Percentiles rank a stretch among this genome's conserved stretches.
phyloP scores from a whole-genome alignment of 2,888 invertebrate species.

The Macrophya alboannulata region DNA sequence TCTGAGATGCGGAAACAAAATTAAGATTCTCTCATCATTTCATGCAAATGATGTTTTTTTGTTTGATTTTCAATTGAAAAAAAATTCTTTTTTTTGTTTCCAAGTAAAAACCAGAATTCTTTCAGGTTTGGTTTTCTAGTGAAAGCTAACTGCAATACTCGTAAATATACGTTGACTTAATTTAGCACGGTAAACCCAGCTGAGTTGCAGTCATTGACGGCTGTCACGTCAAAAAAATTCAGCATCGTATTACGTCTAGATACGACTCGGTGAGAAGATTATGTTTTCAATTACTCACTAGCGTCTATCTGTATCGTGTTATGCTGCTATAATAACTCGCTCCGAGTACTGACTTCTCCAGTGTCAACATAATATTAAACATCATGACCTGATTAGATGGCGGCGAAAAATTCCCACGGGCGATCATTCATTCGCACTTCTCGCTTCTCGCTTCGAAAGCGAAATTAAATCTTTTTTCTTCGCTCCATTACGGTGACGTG shows the following conservation, averaged over 20 bases:
- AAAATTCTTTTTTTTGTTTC: background rate
- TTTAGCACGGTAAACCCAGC: background rate
- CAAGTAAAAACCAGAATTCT: background rate
- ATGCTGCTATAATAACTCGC: background rate
- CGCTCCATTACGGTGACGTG: background rate
- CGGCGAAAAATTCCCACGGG: background rate
- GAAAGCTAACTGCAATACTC: background rate
- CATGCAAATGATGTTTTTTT: background rate
- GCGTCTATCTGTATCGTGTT: background rate
- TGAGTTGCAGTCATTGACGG: conserved; percentile 42
- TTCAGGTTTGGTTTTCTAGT: background rate
- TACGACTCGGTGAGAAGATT: conserved; percentile 6
- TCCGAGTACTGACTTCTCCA: background rate
- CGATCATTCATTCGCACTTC: background rate
- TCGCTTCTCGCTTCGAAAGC: conserved; percentile 6
- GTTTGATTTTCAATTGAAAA: background rate
- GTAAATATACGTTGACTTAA: background rate
- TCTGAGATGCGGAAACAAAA: background rate
- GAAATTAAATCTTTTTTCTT: background rate
- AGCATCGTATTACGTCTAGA: background rate
- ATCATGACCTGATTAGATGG: conserved; percentile 14
- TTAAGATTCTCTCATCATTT: background rate
- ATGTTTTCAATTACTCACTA: conserved; percentile 21
- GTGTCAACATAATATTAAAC: conserved; percentile 20
- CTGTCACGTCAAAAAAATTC: conserved; percentile 8